These are phyloP conservation scores for Ophion obscuratus DNA, from an alignment of 2,888 invertebrate species.

Conservation along the genomic window DNA sequence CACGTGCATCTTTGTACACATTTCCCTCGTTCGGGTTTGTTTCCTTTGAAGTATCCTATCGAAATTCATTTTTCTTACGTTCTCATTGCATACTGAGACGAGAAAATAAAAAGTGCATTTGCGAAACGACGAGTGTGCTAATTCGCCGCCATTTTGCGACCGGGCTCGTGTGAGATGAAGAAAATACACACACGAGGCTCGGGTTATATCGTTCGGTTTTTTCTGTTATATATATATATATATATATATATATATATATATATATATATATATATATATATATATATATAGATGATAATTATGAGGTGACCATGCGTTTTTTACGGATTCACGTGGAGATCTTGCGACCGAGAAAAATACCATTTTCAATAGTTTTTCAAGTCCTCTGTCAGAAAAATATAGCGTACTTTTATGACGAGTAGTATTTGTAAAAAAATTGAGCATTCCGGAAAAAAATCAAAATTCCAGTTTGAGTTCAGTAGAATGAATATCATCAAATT, in stretches of 20 bases:
- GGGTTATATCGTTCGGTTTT: not conserved
- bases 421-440: too few relatives aligned
- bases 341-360: not conserved
- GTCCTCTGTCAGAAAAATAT: too few relatives aligned
- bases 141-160: not conserved
- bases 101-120: not conserved
- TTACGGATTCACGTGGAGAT: not conserved
- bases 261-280: too few relatives aligned
- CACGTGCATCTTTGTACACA: not conserved
- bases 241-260: too few relatives aligned
- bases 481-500: too few relatives aligned
- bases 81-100: not conserved
- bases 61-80: not conserved
- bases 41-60: constrained; percentile 7
- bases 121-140: not conserved
- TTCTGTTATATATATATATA: not conserved
- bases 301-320: not conserved
- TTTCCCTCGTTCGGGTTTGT: not conserved
- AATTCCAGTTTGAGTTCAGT: too few relatives aligned
- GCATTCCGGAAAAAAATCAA: too few relatives aligned
- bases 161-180: not conserved
- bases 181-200: not conserved
- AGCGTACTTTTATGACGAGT: too few relatives aligned
- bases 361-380: too few relatives aligned
- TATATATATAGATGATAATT: too few relatives aligned